Conservation (phyloP, 2,888 invertebrate species). For the Galerucella nymphaeae region DNA sequence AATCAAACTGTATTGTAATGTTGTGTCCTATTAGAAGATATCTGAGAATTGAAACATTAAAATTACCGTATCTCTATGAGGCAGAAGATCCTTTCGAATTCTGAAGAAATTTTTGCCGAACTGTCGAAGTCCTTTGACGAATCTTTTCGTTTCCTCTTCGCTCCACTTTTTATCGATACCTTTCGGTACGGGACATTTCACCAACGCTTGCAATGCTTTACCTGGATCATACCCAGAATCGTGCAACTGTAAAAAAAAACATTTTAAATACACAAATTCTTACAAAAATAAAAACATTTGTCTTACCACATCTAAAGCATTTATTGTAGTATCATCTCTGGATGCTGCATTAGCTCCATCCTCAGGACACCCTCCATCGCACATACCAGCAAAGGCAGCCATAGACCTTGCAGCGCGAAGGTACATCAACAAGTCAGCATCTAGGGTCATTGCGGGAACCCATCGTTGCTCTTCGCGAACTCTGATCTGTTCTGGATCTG, state of each 20-base stretch:
- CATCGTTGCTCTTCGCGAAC: slow-evolving; percentile 85
- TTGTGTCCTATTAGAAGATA: too few species aligned
- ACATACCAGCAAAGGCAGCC: slow-evolving; percentile 98
- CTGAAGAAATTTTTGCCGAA: slow-evolving; percentile 99
- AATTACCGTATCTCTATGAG: slow-evolving; percentile 93
- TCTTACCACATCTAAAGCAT: slow-evolving; percentile 90
- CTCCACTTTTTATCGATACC: slow-evolving; percentile 98
- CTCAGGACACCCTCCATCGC: slow-evolving; percentile 96
- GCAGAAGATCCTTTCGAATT: slow-evolving; percentile 94
- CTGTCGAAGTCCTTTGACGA: slow-evolving; percentile 97
- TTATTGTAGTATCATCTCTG: slow-evolving; percentile 96
- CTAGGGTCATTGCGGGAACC: slow-evolving; percentile 92
- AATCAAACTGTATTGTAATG: too few species aligned
- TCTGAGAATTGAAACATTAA: background rate
- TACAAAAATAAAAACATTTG: background rate
- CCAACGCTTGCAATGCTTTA: slow-evolving; percentile 94
- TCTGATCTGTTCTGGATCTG: slow-evolving; percentile 70
- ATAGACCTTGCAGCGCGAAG: slow-evolving; percentile 96
- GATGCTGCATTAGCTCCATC: slow-evolving; percentile 97
- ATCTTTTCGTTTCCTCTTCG: slow-evolving; percentile 97
- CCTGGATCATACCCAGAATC: slow-evolving; percentile 97
- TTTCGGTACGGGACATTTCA: slow-evolving; percentile 96
- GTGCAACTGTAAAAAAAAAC: slow-evolving; percentile 77
- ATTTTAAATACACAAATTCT: background rate
- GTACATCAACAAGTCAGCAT: slow-evolving; percentile 97